These are phyloP conservation scores for Tinea semifulvella DNA, from an alignment of 2,888 invertebrate genomes.

Conservation along the genomic window DNA sequence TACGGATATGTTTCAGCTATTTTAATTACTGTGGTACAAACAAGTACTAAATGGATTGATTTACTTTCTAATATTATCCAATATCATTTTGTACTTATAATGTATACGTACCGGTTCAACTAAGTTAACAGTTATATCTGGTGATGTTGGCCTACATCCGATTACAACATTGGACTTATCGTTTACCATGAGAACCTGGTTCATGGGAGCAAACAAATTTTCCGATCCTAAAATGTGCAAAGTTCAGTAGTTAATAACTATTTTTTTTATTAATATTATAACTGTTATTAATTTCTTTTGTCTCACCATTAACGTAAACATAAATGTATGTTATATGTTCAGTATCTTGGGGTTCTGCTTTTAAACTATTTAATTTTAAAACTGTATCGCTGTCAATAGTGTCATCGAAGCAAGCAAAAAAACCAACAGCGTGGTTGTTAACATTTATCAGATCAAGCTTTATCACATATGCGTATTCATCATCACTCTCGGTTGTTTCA, in stretches of 20 bases:
- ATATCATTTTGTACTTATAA: not conserved
- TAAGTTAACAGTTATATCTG: constrained; percentile 45
- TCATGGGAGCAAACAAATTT: constrained; percentile 50
- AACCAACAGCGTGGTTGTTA: constrained; percentile 56
- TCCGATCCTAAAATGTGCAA: constrained; percentile 47
- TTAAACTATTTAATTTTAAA: constrained; percentile 30
- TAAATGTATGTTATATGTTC: constrained; percentile 47
- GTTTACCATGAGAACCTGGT: constrained; percentile 38
- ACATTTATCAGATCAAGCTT: constrained; percentile 53
- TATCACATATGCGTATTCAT: constrained; percentile 44
- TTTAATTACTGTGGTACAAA: not conserved
- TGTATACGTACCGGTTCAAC: constrained; percentile 49
- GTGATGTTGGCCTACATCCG: constrained; percentile 57
- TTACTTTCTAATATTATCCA: not conserved
- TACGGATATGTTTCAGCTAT: not conserved
- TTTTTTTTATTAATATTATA: not conserved
- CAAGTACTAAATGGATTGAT: not conserved
- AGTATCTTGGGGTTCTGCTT: constrained; percentile 42
- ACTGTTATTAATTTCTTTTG: not conserved
- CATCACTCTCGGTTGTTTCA: constrained; percentile 22
- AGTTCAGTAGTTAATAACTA: constrained; percentile 20
- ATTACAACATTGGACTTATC: constrained; percentile 37
- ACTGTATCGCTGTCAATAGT: constrained; percentile 33
- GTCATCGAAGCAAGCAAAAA: constrained; percentile 63
- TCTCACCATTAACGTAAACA: constrained; percentile 57